These are phyloP conservation scores for Vidua chalybeata DNA, from an alignment of 2,113 vertebrate species.

Conservation along the genomic window DNA sequence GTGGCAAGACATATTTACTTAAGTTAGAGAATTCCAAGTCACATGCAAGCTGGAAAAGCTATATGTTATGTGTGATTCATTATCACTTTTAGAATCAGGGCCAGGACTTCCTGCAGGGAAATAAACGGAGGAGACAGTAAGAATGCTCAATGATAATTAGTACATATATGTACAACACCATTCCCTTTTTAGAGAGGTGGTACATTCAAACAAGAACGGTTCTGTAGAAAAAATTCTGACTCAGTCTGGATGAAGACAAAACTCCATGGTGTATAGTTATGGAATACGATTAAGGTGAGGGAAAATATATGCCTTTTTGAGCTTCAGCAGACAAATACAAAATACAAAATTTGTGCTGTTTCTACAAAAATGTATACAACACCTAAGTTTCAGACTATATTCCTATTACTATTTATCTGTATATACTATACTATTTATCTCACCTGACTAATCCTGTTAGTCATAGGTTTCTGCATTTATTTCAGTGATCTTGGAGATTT, in stretches of 20 bases:
- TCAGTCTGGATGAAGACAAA: background rate
- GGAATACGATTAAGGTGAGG: background rate
- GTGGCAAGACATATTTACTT: background rate
- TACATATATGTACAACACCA: background rate
- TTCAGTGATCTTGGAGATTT: background rate
- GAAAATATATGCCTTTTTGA: background rate
- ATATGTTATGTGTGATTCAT: background rate
- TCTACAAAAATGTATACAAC: background rate
- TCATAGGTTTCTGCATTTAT: background rate
- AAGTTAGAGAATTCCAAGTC: background rate
- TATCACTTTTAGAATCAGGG: background rate
- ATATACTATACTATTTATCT: background rate
- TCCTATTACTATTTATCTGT: background rate
- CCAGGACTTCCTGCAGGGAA: background rate
- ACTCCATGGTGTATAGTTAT: background rate
- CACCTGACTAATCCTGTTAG: background rate
- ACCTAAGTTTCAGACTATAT: background rate
- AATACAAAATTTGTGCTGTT: background rate
- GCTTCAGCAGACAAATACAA: background rate
- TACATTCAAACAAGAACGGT: background rate
- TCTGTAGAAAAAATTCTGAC: background rate
- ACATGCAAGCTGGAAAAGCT: background rate
- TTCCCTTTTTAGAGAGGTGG: background rate
- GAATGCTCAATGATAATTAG: background rate
- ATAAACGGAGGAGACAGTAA: background rate